Evolutionary conservation across 1,140 invertebrate genomes (phyloP), one percentile per base, ranked within the genome.

Genomic region (Lanistes nyassanus): DNA sequence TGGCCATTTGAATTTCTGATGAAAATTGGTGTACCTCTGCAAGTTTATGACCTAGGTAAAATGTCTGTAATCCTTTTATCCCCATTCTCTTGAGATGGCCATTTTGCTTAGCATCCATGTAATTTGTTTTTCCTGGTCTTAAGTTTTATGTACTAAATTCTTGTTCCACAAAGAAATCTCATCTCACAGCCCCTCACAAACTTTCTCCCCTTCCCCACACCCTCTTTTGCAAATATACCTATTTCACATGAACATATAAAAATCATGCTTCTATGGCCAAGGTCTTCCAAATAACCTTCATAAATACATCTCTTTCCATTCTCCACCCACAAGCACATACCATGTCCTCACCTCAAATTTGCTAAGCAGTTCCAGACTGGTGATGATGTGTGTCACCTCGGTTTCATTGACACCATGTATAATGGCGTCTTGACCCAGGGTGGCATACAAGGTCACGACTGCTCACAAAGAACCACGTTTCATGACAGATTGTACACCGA

Each of bases 391-490:
- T 23, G 83, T 93, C 0, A 96, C 97, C 90, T 98, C 96, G 3
- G 97, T 98, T 91, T 99, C 97, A 87, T 97, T 98, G 79, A 99
- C 94, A 53, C 95, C 97, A 88, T 98, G 97, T 0, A 95, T 93
- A 62, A 99, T 94, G 5, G 97, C 98, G 11, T 99, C 97, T 81
- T 98, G 96, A 6, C 97, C 97, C 0, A 99, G 91, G 0, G 97
- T 99, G 1, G 98, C 95, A 88, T 99, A 99, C 75, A 99, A 94
- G 0, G 98, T 99, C 0, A 98, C 96, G 79, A 99, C 94, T 91
- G 91, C 86, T 88, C 92, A 81, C 79, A 78, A 79, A 79, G 2
- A 56, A 21, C 56, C 55, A 51, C 16, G 56, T 29, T 39, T n/a
- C 23, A 23, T 51, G 29, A 47, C 34, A 29, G 21, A 51, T 66